Base-by-base conservation (phyloP, 2,113 vertebrate genomes). In the Macroglossus sobrinus region DNA sequence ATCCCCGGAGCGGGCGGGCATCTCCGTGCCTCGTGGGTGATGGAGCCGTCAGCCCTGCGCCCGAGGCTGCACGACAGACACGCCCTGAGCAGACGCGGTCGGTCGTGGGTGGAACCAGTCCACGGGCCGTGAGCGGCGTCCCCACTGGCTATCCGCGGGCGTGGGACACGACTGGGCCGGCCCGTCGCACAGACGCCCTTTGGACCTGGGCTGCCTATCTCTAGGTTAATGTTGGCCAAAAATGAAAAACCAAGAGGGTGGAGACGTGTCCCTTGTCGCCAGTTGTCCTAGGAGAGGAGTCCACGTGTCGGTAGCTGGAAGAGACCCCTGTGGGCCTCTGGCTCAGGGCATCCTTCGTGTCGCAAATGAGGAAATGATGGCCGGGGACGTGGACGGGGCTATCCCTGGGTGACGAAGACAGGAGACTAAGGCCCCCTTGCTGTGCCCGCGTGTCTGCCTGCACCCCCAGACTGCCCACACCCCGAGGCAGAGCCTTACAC, bases 91-190 rank as follows among this genome's bases (percentile, higher is more conserved):
- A 53, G 50, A 11, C 15, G 38, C 0, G 1, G 26, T 6, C 0
- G 1, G 26, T 6, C 6, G 0, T 2, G n/a, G 28, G 7, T 4
- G 18, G 66, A 45, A 40, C 15, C 9, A 26, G 28, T 26, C 64
- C 22, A 3, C 21, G 0, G 2, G 19, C 76, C 38, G 28, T 2
- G 30, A 50, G 53, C 59, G 21, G 19, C 63, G 30, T 63, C 21
- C 86, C 15, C 0, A 5, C 0, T 0, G 61, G 16, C 13, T 11
- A 7, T 28, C 24, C 50, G 24, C n/a, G 33, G 66, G 45, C 24
- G 13, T 30, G 55, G 47, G 14, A 21, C 79, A 10, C 0, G 5
- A 24, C 16, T 35, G 0, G 0, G 9, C 14, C 0, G 13, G 43
- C 24, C 55, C n/a, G 0, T 24, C 28, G 53, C 35, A 38, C 1